A percentile compares a stretch with the other conserved stretches of the same genome.
Evolutionary conservation across 2,888 invertebrate genomes (phyloP).

Genomic region (Monopis laevigella): DNA sequence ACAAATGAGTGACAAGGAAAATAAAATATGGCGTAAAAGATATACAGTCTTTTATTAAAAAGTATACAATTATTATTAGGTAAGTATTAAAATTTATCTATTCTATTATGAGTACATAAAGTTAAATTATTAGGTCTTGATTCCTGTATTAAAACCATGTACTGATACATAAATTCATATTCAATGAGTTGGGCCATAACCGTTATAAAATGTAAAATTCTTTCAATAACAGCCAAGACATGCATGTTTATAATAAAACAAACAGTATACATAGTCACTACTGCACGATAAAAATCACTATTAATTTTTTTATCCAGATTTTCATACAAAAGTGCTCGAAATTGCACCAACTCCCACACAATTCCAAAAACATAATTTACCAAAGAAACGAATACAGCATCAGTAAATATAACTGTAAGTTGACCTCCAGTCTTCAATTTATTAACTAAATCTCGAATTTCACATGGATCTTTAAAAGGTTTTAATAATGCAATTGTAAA

Average conservation of each 20-base stretch:
- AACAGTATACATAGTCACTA: conserved; percentile 29
- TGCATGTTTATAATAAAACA: conserved; percentile 31
- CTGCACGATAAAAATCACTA: conserved; percentile 30
- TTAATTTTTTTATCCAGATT: conserved; percentile 24
- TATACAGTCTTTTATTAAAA: no score
- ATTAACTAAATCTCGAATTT: conserved; percentile 34
- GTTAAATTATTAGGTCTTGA: no score
- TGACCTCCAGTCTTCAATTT: conserved; percentile 16
- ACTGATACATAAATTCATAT: conserved; percentile 45
- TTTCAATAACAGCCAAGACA: conserved; percentile 34
- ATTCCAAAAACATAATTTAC: conserved; percentile 32
- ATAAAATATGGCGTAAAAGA: no score
- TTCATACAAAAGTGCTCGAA: conserved; percentile 23
- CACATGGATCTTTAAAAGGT: conserved; percentile 34
- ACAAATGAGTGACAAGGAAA: no score
- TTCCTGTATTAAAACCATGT: no score
- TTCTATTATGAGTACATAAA: no score
- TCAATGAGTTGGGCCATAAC: conserved; percentile 38
- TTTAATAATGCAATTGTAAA: conserved; percentile 32
- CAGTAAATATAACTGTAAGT: conserved; percentile 8
- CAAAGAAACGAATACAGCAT: conserved; percentile 23
- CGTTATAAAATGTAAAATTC: conserved; percentile 28
- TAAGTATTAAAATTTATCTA: no score
- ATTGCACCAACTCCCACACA: conserved; percentile 27
- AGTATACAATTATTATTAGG: no score